Evolutionary conservation across 2,888 invertebrate genomes (phyloP), one percentile per base, ranked within the genome.

Genomic region (Aproaerema taeniolella): DNA sequence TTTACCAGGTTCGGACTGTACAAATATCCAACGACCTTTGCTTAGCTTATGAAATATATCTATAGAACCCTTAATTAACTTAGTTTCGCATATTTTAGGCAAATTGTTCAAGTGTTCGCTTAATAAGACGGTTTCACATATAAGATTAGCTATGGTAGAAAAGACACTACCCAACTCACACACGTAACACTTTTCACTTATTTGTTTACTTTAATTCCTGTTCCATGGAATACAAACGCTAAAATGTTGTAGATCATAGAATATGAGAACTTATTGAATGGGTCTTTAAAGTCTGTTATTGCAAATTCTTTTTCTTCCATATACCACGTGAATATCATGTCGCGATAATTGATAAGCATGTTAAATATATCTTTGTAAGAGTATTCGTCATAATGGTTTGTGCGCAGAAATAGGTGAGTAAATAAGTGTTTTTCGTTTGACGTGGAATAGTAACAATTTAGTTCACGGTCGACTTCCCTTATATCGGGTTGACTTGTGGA

Each of bases 341-440:
- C 39, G 20, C 32, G 11, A 13, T 41, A 39, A 16, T 38, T 26
- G 7, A 16, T 14, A 9, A 42, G 14, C 1, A 36, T 7, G 14
- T 43, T 33, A 24, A 33, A 40, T 8, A 43, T 43, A 13, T 39
- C 33, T 33, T 29, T 16, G 11, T 39, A 43, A 15, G 37, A n/a
- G 5, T 25, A 31, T 24, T 20, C 31, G 10, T 39, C 37, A 7
- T 11, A 39, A 11, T 43, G 39, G 35, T 43, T 10, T 1, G 32
- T 24, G 28, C 25, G 12, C 2, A 17, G 1, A 30, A 43, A 43
- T 24, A 43, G 15, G 31, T 40, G 40, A 40, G 30, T 24, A 7
- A 30, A 37, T 2, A 35, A 11, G 26, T 40, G 31, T 31, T 31
- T 32, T 8, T 12, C 25, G 10, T 24, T 20, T 2, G 34, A 10